Percentiles rank a stretch among this genome's conserved stretches.
These are phyloP conservation scores for Bovichtus variegatus DNA, from an alignment of 2,797 vertebrate genomes.

Conservation along the genomic window DNA sequence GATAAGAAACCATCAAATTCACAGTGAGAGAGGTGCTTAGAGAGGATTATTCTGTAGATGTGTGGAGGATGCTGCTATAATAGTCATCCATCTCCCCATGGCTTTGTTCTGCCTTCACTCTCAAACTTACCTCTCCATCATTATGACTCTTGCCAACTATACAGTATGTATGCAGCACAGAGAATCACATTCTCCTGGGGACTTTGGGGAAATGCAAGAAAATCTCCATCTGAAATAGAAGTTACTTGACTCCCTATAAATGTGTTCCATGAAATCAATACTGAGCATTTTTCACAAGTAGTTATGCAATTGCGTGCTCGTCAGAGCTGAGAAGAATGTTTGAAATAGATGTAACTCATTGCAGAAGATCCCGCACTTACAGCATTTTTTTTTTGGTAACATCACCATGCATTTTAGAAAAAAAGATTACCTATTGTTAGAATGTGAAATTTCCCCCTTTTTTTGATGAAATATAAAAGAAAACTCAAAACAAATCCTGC, in stretches of 20 bases:
- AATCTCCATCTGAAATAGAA: conserved; percentile 36
- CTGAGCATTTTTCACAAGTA: conserved; percentile 6
- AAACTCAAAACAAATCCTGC: not conserved
- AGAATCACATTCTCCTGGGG: conserved; percentile 28
- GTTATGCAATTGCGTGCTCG: not conserved
- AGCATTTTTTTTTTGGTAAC: not conserved
- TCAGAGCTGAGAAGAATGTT: not conserved
- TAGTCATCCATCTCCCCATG: conserved; percentile 74
- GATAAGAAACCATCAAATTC: conserved; percentile 24
- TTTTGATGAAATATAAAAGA: conserved; percentile 5
- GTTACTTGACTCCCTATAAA: not conserved
- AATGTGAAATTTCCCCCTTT: not conserved
- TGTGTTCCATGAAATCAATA: conserved; percentile 19
- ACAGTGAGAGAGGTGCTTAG: conserved; percentile 57
- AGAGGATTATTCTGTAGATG: conserved; percentile 68
- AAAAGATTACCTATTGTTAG: not conserved
- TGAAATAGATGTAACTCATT: not conserved
- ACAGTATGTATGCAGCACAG: conserved; percentile 31
- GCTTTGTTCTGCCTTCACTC: conserved; percentile 74
- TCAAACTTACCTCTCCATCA: conserved; percentile 71
- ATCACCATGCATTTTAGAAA: not conserved
- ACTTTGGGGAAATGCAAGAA: conserved; percentile 32
- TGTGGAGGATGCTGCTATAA: conserved; percentile 79
- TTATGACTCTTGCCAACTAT: conserved; percentile 55
- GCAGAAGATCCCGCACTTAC: not conserved